These are phyloP conservation scores for Luperina testacea DNA, from an alignment of 2,888 invertebrate species.

Conservation along the genomic window DNA sequence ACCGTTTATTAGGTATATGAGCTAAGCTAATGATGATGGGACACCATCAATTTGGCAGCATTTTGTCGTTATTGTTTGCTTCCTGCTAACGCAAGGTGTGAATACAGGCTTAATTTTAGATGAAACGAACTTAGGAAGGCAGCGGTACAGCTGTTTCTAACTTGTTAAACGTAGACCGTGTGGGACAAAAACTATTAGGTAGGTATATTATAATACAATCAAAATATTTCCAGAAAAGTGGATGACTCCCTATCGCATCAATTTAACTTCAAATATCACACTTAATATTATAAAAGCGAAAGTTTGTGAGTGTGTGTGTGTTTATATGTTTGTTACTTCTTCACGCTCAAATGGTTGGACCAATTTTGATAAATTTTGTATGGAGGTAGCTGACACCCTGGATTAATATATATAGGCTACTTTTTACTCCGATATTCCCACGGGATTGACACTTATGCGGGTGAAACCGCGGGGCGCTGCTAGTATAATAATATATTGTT, in stretches of 20 bases:
- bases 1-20: constrained; percentile 18
- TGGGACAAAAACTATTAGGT: not conserved
- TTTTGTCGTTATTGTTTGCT: constrained; percentile 11
- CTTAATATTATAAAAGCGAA: too few species aligned
- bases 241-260: not conserved
- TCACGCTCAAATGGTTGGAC: too few species aligned
- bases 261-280: not conserved
- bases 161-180: not conserved
- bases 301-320: too few species aligned
- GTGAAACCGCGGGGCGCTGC: too few species aligned
- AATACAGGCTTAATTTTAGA: constrained; percentile 2
- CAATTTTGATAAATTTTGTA: too few species aligned
- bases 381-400: too few species aligned
- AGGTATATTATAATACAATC: not conserved
- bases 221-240: not conserved
- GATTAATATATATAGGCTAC: too few species aligned
- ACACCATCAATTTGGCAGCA: constrained; percentile 22
- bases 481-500: not conserved
- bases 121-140: not conserved
- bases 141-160: not conserved
- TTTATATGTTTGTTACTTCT: too few species aligned
- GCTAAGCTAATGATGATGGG: constrained; percentile 16
- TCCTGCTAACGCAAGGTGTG: constrained; percentile 21
- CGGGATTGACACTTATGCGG: too few species aligned
- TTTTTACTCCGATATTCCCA: too few species aligned